Evolutionary conservation across 2,888 invertebrate species (phyloP).

Genomic region (Amitus sp.): DNA sequence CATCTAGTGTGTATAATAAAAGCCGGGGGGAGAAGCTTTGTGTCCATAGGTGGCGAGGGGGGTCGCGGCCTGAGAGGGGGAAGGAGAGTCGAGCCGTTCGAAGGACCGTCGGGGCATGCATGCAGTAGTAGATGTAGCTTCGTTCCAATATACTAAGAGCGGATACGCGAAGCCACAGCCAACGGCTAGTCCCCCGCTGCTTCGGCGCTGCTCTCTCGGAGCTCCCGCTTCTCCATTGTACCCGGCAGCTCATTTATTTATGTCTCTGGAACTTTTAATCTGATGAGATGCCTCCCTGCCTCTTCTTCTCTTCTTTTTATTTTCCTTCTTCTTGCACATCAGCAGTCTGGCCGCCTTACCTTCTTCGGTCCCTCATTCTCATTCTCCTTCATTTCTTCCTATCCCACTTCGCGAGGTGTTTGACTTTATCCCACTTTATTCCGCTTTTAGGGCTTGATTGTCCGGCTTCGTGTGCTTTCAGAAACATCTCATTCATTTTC

Average conservation of each 20-base stretch:
- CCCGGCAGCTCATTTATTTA: constrained; percentile 39
- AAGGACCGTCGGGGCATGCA: not conserved
- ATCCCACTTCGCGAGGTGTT: not conserved
- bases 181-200: constrained; percentile 37
- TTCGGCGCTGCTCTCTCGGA: constrained; percentile 13
- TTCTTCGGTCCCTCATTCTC: constrained; percentile 9
- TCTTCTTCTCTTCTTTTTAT: constrained; percentile 1
- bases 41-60: constrained; percentile 26
- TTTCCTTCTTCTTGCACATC: not conserved
- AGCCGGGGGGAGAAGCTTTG: constrained; percentile 49
- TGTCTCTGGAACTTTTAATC: constrained; percentile 39
- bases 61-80: constrained; percentile 5
- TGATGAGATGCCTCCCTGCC: constrained; percentile 36
- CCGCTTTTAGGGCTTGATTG: constrained; percentile 14
- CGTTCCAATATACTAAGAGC: constrained; percentile 62
- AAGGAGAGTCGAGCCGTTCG: constrained; percentile 8
- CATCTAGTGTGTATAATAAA: constrained; percentile 57
- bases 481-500: no score
- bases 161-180: constrained; percentile 56
- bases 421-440: constrained; percentile 8
- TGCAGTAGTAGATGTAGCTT: constrained; percentile 24
- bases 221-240: constrained; percentile 25
- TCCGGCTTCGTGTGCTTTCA: constrained; percentile 9
- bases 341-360: no score
- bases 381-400: not conserved